Evolutionary conservation across 1,140 invertebrate species (phyloP).

Genomic region (Pachyrhynchus sulphureomaculatus): DNA sequence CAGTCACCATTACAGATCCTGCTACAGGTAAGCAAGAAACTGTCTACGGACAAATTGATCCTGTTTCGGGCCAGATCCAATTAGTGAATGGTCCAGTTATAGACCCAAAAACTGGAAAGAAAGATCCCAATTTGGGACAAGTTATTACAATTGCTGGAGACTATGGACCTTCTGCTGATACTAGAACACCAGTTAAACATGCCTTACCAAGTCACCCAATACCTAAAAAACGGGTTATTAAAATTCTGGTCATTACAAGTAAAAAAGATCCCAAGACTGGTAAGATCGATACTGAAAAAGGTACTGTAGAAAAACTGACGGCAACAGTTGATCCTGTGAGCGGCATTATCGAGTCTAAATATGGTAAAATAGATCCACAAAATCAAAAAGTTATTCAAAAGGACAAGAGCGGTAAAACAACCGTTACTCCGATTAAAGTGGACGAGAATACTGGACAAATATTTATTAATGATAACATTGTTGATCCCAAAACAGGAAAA

Average conservation of each 20-base stretch:
- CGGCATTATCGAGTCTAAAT: slow-evolving; percentile 60
- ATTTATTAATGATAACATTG: slow-evolving; percentile 60
- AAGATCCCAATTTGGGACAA: slow-evolving; percentile 45
- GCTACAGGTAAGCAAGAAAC: slow-evolving; percentile 56
- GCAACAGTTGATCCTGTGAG: slow-evolving; percentile 58
- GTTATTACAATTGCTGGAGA: slow-evolving; percentile 44
- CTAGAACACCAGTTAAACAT: slow-evolving; percentile 59
- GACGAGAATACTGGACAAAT: slow-evolving; percentile 65
- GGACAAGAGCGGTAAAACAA: slow-evolving; percentile 60
- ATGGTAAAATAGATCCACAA: slow-evolving; percentile 60
- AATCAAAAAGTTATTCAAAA: slow-evolving; percentile 57
- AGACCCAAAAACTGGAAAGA: slow-evolving; percentile 48
- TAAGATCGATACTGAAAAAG: slow-evolving; percentile 58
- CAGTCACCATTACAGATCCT: slow-evolving; percentile 54
- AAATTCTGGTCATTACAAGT: slow-evolving; percentile 58
- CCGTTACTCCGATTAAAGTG: slow-evolving; percentile 59
- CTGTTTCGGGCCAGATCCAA: slow-evolving; percentile 69
- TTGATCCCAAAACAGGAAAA: slow-evolving; percentile 61
- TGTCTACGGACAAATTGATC: slow-evolving; percentile 58
- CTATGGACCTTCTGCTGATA: slow-evolving; percentile 55
- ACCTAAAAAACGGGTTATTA: slow-evolving; percentile 49
- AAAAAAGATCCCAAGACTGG: slow-evolving; percentile 60
- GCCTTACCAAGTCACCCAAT: slow-evolving; percentile 55
- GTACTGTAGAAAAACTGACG: slow-evolving; percentile 58
- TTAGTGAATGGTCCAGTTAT: slow-evolving; percentile 57